Base-by-base conservation (phyloP, 2,113 vertebrate species). In the Scomber colias region DNA sequence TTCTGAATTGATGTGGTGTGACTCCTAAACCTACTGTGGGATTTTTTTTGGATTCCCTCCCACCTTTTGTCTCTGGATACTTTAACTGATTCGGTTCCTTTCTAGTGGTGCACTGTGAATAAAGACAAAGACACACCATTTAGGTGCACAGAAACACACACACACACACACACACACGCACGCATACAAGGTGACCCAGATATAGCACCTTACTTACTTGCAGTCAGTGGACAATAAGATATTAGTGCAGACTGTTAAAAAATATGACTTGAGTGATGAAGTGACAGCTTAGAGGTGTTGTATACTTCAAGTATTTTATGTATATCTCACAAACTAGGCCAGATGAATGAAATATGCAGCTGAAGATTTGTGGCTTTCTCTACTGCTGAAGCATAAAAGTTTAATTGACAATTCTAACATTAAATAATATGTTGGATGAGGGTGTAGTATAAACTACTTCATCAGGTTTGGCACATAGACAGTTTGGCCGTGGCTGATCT, bases 1-100 rank as follows among this genome's bases (percentile, higher is more conserved):
- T 70, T 68, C 83, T 87, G 51, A 82, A 91, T 89, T 85, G 87
- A 93, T 92, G 88, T 87, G 75, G 89, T 91, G 88, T 73, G 85
- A 87, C 85, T 88, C 73, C 51, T 44, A 56, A 79, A 84, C 74
- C 75, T 69, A 81, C 64, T 27, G 21, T 59, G 77, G 73, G 71
- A 50, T 68, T 71, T 54, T 71, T 54, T 67, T 75, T 84, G 51
- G 71, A 64, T 30, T 56, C 17, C 51, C 19, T 77, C 70, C 75
- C 63, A 76, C 13, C 73, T 71, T 84, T 75, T 79, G 55, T 81
- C 75, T 82, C 54, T 30, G 53, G 13, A 77, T 56, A 48, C 21
- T 77, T 74, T 55, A 61, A 81, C 76, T 54, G 60, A 62, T 66
- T 82, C 69, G 70, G 75, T 82, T 84, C 59, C 68, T 48, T 70